Base-by-base conservation (phyloP, 1,140 invertebrate species). In the Aphelinus certus region DNA sequence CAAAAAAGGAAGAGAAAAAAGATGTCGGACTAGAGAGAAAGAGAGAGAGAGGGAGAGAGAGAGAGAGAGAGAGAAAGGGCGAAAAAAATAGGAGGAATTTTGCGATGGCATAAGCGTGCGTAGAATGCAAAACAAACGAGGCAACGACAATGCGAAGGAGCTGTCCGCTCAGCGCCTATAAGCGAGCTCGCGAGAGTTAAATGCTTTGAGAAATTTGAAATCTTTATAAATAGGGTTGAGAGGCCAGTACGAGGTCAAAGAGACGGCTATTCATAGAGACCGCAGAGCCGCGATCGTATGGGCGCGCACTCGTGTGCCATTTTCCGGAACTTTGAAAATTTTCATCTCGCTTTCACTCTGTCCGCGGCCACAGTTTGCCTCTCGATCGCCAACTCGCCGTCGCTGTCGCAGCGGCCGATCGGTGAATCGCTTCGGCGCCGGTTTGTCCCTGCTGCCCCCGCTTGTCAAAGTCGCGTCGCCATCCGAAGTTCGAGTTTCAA, bases 241-340 rank as follows among this genome's bases (percentile, higher is more conserved):
- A 76, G 77, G 81, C 79, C 74, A 79, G 78, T 81, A 65, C 61
- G 78, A 78, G 82, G 79, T 84, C 80, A 80, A 70, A 80, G 70
- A 75, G 71, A 75, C 77, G 76, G 53, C 83, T 86, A 85, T 85
- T 84, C 77, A 83, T 83, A 86, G 83, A 77, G 60, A 75, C n/a
- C 51, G 53, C 55, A 61, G 26, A 72, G 46, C 61, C 63, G 48
- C 7, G 7, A 53, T 53, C 51, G 51, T 53, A 53, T 53, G 51
- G 51, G 51, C 56, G 45, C 7, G 26, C 43, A 45, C 26, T 47
- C 7, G 62, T 47, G n/a, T 78, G 81, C 81, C 79, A 83, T 85
- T 86, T 84, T 86, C 83, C 81, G 81, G 81, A 81, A 82, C 79
- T 82, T 66, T n/a, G 77, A 75, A 77, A 79, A 79, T 74, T 80